Evolutionary conservation across 2,888 invertebrate genomes (phyloP).

Genomic region (Pocota personata): DNA sequence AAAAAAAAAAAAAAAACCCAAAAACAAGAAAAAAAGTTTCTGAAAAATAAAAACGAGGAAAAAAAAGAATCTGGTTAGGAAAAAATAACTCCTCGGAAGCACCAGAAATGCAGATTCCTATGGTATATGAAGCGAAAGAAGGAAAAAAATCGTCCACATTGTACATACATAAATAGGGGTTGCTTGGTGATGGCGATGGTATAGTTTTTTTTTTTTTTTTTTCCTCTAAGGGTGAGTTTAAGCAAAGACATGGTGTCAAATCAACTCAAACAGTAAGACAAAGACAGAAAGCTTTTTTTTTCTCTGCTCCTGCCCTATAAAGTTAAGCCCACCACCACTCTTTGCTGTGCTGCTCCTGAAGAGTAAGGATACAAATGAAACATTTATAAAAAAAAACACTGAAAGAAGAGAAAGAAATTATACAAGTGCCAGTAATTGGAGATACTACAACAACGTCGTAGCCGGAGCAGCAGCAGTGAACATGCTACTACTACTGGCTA

Average conservation of each 20-base stretch:
- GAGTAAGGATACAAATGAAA: slow-evolving; percentile 73
- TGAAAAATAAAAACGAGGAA: slow-evolving; percentile 35
- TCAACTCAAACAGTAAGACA: slow-evolving; percentile 74
- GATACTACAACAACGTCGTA: slow-evolving; percentile 71
- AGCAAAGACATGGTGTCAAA: slow-evolving; percentile 74
- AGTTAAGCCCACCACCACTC: slow-evolving; percentile 50
- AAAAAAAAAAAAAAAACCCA: slow-evolving; percentile 29
- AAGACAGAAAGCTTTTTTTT: slow-evolving; percentile 67
- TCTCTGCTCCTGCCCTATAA: slow-evolving; percentile 57
- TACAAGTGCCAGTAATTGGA: slow-evolving; percentile 74
- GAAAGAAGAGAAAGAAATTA: slow-evolving; percentile 73
- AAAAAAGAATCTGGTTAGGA: slow-evolving; percentile 64
- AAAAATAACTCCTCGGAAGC: slow-evolving; percentile 72
- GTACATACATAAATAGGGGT: slow-evolving; percentile 74
- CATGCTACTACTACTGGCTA: slow-evolving; percentile 33
- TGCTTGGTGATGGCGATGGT: slow-evolving; percentile 48
- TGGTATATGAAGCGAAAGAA: slow-evolving; percentile 60
- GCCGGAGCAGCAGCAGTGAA: slow-evolving; percentile 13
- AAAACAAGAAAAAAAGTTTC: slow-evolving; percentile 36
- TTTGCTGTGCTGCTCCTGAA: slow-evolving; percentile 47
- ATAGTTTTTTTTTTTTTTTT: slow-evolving; percentile 51
- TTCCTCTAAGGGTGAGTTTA: slow-evolving; percentile 67
- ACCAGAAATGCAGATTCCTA: slow-evolving; percentile 74
- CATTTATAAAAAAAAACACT: slow-evolving; percentile 59
- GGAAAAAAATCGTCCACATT: slow-evolving; percentile 63